Evolutionary conservation across 2,888 invertebrate species (phyloP), one percentile per base, ranked within the genome.

Genomic region (Automeris io): DNA sequence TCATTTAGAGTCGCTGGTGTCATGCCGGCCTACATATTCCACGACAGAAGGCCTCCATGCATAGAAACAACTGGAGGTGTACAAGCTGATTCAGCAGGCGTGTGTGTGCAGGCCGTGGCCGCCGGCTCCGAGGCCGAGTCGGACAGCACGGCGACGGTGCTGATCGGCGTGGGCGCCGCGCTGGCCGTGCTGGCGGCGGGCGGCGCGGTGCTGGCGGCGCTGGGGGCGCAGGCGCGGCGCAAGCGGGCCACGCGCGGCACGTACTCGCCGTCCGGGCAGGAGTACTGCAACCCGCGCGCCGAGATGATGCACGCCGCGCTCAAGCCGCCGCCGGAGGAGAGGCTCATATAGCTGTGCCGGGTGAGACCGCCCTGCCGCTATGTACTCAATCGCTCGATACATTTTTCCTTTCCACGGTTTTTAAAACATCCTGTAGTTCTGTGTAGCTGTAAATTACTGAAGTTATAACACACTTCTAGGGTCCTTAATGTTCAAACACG

Each of bases 241-340:
- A 98, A 98, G 83, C 90, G 98, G 13, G 98, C 98, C 42, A 98
- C 97, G 5, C 89, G 98, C 38, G 98, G 98, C 38, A 97, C 98
- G 0, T 99, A 99, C 89, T 97, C 96, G 64, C 98, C 98, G n/a
- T 96, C 95, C 58, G 95, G 97, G 23, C 98, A 98, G 88, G 98
- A 99, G 87, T 97, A 97, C 80, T 95, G 95, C 79, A 98, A 98
- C 85, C 97, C 98, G 5, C 87, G 98, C 53, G 93, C 97, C 0
- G 97, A 98, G 44, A 97, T 97, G 87, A 91, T 97, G 89, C 72
- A 73, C 54, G 95, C 95, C 72, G 96, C 98, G 57, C 91, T 98
- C 80, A 98, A 98, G 82, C 97, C 97, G 51, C 98, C 98, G 46
- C 98, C 98, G 2, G 97, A 98, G 88, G 98, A 99, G 86, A 89